Percentiles rank a stretch among this genome's conserved stretches.
These are phyloP conservation scores for Dryobotodes eremita DNA, from an alignment of 2,888 invertebrate genomes.

Conservation along the genomic window DNA sequence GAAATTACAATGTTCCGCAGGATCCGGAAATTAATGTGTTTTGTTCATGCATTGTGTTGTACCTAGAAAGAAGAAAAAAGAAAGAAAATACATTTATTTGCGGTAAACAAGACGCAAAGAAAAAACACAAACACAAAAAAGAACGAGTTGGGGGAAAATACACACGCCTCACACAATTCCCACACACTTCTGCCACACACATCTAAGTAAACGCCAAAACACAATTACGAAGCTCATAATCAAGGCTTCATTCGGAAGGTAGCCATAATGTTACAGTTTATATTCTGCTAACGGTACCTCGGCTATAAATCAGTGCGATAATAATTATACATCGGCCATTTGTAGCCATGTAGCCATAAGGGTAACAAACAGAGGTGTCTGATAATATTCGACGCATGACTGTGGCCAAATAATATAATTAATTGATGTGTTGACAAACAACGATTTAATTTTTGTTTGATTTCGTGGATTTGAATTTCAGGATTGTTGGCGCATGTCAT, in stretches of 20 bases:
- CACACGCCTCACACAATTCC: slow-evolving; percentile 1
- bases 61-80: too few relatives aligned
- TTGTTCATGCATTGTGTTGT: neutral
- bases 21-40: neutral
- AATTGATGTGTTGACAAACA: slow-evolving; percentile 65
- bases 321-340: slow-evolving; percentile 87
- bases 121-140: too few relatives aligned
- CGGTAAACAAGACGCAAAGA: too few relatives aligned
- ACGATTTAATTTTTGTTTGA: slow-evolving; percentile 52
- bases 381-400: slow-evolving; percentile 72
- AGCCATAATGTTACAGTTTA: slow-evolving; percentile 81
- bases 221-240: slow-evolving; percentile 67
- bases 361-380: slow-evolving; percentile 78
- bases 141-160: too few relatives aligned
- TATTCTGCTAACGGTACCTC: slow-evolving; percentile 86
- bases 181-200: slow-evolving; percentile 7
- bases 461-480: slow-evolving; percentile 26
- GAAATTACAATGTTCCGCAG: neutral
- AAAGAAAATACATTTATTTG: too few relatives aligned
- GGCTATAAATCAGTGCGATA: slow-evolving; percentile 87
- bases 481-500: slow-evolving; percentile 24
- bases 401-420: slow-evolving; percentile 54
- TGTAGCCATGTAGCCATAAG: slow-evolving; percentile 84
- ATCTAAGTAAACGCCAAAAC: slow-evolving; percentile 56
- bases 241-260: slow-evolving; percentile 66